Base-by-base conservation (phyloP, 35 echinoderm and acorn worm species). In the Apostichopus japonicus region DNA sequence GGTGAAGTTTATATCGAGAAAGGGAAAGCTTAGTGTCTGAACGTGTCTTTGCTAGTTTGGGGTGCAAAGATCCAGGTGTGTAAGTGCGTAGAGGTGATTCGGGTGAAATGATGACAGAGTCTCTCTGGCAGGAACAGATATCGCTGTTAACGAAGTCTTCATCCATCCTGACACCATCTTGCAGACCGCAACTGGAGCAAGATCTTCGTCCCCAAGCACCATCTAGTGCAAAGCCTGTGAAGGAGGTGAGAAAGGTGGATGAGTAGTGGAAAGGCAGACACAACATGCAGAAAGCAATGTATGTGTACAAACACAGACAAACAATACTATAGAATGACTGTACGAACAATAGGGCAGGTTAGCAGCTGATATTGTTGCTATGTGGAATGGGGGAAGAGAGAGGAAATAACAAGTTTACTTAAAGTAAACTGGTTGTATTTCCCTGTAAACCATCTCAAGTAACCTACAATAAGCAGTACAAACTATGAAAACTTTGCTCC, bases 61-160 rank as follows among this genome's bases (percentile, higher is more conserved):
- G 86, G 86, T 61, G 57, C 86, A 72, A 14, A 6, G 62, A 65
- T 21, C 63, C 33, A 17, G 86, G 86, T 89, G 67, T 72, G 5
- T 67, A 72, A 23, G 81, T 72, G 62, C 86, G 67, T 44, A 52
- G 84, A 33, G 72, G 92, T 58, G 92, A 72, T 16, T 57, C 53
- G 4, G 92, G 92, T 44, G 92, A 78, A 52, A 93, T 84, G 33
- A 44, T 44, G n/a, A 93, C 56, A 78, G 71, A 77, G 55, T 93
- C 92, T 44, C 58, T 75, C 65, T 73, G 53, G 4, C 33, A 44
- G 33, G 33, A 44, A 44, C 33, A 44, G 33, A 44, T 44, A 55
- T 71, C 79, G 15, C 23, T 71, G 21, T 83, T 55, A 78, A 79
- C 88, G 15, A 88, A 10, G 22, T 84, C 92, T 14, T 93, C 79